Percentiles rank a stretch among this genome's conserved stretches.
Conservation (phyloP, 2,888 invertebrate genomes). For the Stenoptilia bipunctidactyla region DNA sequence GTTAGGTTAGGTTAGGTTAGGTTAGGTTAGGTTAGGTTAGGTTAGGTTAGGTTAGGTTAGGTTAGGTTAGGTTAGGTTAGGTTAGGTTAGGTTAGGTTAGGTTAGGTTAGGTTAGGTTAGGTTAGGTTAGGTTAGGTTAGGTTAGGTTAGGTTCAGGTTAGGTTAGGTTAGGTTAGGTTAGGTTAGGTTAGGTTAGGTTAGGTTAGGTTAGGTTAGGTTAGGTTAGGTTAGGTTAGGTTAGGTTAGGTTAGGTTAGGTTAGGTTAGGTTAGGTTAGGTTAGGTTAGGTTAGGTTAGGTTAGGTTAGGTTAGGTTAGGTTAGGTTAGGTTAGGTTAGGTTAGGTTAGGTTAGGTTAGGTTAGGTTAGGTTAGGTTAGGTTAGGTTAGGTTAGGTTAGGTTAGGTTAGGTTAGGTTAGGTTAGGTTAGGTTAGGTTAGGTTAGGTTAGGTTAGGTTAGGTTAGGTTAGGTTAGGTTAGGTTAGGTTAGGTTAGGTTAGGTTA, state of each 20-base stretch:
- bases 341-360: constrained; percentile 3
- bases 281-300: constrained; percentile 16
- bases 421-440: not conserved
- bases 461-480: constrained; percentile 9
- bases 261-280: constrained; percentile 7
- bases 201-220: constrained; percentile 1
- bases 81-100: constrained; percentile 14
- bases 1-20: constrained; percentile 13
- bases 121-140: constrained; percentile 14
- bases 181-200: constrained; percentile 10
- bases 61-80: constrained; percentile 14
- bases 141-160: constrained; percentile 14
- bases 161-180: constrained; percentile 14
- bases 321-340: constrained; percentile 11
- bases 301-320: constrained; percentile 19
- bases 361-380: constrained; percentile 18
- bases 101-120: constrained; percentile 14
- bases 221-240: constrained; percentile 8
- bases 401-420: constrained; percentile 9
- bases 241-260: constrained; percentile 9
- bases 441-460: constrained; percentile 5
- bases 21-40: constrained; percentile 14
- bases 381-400: constrained; percentile 14
- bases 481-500: constrained; percentile 3
- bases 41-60: constrained; percentile 14